Base-by-base conservation (phyloP, 2,113 vertebrate genomes). In the Rhabdornis inornatus region DNA sequence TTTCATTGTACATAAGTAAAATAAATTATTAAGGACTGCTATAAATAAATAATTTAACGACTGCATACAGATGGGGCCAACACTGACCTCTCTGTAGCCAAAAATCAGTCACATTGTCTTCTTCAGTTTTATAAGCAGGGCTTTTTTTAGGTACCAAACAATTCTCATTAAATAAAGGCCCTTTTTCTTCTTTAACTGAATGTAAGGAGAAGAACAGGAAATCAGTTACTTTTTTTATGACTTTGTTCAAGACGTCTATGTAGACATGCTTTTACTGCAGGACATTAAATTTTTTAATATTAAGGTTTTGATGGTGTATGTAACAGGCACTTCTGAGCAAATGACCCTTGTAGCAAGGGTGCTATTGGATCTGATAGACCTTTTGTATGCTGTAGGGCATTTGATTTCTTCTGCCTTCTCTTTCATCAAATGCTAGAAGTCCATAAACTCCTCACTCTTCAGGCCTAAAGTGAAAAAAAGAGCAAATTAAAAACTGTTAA, bases 211-310 rank as follows among this genome's bases (percentile, higher is more conserved):
- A 37, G 8, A 71, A 37, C 15, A 55, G 15, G 52, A 85, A 61
- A 83, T 31, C 2, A 31, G 8, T 35, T 64, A 2, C 1, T 15
- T n/a, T 27, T 37, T 63, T 17, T 10, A 25, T 49, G 0, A 39
- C 14, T 52, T 60, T 61, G 28, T 81, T 74, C 25, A 33, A 44
- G 10, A 5, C 76, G 6, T 44, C 18, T 53, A 19, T 11, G 13
- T 60, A 61, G 17, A 49, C 31, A 44, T 1, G 5, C 27, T 71
- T 76, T 83, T 30, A 60, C 50, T 80, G 42, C 31, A 44, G 22
- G 15, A 40, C 70, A 57, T 55, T 59, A 33, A 12, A 3, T 8
- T 56, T 75, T 19, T 40, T 30, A 17, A 52, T 53, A 44, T 13
- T 22, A 42, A 65, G 13, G n/a, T 76, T 94, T 89, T 72, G 21